Evolutionary conservation across 2,113 vertebrate genomes (phyloP).

Genomic region (Datnioides undecimradiatus): DNA sequence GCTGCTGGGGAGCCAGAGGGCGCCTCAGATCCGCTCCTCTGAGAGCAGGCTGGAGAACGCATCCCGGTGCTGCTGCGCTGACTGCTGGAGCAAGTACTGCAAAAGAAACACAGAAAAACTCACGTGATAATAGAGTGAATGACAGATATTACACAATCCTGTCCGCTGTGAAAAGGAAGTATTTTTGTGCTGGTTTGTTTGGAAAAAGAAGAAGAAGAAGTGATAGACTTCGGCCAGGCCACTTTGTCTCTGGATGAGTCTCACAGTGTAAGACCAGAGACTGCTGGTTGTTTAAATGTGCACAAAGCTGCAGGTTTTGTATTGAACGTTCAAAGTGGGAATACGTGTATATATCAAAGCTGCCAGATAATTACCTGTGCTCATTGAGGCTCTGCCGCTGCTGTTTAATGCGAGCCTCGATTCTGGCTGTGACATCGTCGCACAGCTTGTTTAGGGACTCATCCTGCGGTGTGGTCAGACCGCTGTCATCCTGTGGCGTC

Average conservation of each 20-base stretch:
- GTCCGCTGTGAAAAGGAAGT: not conserved
- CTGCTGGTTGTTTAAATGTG: not conserved
- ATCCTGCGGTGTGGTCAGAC: conserved; percentile 70
- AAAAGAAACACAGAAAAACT: not conserved
- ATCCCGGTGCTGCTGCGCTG: conserved; percentile 57
- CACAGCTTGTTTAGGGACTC: conserved; percentile 83
- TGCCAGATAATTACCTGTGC: conserved; percentile 47
- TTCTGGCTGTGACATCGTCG: conserved; percentile 81
- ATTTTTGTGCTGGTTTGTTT: not conserved
- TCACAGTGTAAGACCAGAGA: not conserved
- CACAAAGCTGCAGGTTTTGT: not conserved
- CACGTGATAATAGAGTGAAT: not conserved
- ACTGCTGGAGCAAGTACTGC: conserved; percentile 71
- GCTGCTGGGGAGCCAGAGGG: conserved; percentile 58
- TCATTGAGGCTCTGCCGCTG: conserved; percentile 58
- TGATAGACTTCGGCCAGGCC: not conserved
- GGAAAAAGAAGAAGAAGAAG: not conserved
- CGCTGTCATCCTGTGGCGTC: conserved; percentile 77
- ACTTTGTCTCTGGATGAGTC: not conserved
- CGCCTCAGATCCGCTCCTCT: conserved; percentile 70
- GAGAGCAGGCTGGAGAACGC: conserved; percentile 74
- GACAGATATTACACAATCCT: not conserved
- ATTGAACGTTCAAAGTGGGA: not conserved
- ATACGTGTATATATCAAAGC: not conserved
- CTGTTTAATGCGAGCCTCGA: conserved; percentile 74